phyloP scores from a whole-genome alignment of 2,797 vertebrate species.

The Phoebastria nigripes region DNA sequence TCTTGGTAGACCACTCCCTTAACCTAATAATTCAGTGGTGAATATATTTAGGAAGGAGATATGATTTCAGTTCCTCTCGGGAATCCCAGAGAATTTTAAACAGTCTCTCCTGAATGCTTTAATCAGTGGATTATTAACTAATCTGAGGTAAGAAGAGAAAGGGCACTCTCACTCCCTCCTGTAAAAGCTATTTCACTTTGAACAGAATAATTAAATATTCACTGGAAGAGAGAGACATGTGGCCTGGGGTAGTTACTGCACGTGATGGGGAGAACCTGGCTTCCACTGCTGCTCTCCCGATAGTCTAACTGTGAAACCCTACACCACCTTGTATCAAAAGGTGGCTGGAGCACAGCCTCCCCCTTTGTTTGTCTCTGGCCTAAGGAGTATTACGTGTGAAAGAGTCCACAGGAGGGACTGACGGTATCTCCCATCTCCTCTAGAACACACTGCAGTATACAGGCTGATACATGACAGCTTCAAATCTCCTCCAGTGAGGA shows the following conservation, averaged over 20 bases:
- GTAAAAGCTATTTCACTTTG: neutral
- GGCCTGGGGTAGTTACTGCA: neutral
- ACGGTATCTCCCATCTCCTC: neutral
- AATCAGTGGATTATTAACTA: neutral
- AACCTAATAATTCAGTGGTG: neutral
- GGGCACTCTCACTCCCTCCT: neutral
- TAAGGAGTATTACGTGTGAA: neutral
- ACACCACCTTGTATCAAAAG: accelerated
- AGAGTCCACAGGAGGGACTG: neutral
- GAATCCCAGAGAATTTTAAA: neutral
- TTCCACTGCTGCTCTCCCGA: neutral
- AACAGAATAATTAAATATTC: neutral
- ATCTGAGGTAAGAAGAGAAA: neutral
- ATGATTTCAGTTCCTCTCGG: neutral
- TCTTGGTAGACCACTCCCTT: neutral
- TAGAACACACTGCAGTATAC: neutral
- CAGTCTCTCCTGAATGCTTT: neutral
- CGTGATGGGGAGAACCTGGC: accelerated
- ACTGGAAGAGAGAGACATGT: neutral
- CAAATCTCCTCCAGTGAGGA: neutral
- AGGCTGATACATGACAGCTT: neutral
- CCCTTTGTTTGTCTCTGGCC: neutral
- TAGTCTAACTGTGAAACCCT: neutral
- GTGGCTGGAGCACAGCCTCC: neutral
- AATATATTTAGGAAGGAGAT: neutral